These are phyloP conservation scores for Hippopotamus amphibius DNA, from an alignment of 2,113 vertebrate genomes.

Conservation along the genomic window DNA sequence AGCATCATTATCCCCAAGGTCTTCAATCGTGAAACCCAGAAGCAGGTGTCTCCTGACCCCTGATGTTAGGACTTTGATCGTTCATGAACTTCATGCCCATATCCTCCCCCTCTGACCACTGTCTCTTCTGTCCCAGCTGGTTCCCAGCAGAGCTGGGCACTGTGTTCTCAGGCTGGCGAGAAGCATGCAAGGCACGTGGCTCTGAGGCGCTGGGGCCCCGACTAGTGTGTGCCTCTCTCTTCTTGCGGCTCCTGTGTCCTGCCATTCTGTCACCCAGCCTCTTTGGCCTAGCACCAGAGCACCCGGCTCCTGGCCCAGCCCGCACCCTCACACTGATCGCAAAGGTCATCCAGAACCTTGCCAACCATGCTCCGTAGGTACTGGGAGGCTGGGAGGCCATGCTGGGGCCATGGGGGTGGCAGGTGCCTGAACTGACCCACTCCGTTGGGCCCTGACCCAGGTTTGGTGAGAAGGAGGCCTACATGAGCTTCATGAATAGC, in stretches of 20 bases:
- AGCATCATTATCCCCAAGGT: neutral
- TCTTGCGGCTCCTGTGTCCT: conserved; percentile 96
- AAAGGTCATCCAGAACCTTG: conserved; percentile 98
- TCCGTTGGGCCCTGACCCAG: conserved; percentile 80
- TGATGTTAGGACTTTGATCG: neutral
- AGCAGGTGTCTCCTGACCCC: neutral
- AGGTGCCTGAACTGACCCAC: neutral
- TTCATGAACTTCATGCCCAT: neutral
- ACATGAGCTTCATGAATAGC: conserved; percentile 98
- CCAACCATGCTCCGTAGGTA: conserved; percentile 94
- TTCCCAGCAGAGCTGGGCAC: conserved; percentile 94
- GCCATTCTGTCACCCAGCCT: conserved; percentile 96
- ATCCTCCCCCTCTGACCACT: neutral
- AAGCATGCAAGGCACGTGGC: conserved; percentile 88
- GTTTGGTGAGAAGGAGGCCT: conserved; percentile 97
- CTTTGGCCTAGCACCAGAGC: conserved; percentile 93
- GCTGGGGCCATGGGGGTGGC: neutral
- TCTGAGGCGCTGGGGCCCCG: conserved; percentile 90
- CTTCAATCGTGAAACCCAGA: neutral
- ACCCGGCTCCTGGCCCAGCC: conserved; percentile 91
- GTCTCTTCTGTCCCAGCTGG: conserved; percentile 82
- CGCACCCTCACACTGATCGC: conserved; percentile 95
- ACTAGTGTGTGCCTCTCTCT: conserved; percentile 95
- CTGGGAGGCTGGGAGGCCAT: neutral
- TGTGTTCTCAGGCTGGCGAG: conserved; percentile 94